These are phyloP conservation scores for Motacilla alba DNA, from an alignment of 2,113 vertebrate genomes.

Conservation along the genomic window DNA sequence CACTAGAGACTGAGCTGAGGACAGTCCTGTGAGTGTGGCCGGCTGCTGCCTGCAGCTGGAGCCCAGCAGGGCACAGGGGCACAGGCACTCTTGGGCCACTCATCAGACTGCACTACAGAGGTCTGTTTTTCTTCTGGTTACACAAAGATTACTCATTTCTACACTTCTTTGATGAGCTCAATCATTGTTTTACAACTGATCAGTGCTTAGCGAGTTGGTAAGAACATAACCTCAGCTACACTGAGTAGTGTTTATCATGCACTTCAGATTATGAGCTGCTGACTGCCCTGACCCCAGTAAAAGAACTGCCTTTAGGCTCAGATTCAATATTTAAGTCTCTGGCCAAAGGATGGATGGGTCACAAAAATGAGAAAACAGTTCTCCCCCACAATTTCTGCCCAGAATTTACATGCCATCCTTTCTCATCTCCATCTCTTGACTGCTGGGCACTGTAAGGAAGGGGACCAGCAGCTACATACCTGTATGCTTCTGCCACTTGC, in stretches of 20 bases:
- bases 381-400: rapidly evolving
- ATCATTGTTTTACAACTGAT: not conserved
- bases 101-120: not conserved
- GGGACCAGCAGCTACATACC: not conserved
- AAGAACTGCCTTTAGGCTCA: not conserved
- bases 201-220: not conserved
- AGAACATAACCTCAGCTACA: not conserved
- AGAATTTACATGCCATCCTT: not conserved
- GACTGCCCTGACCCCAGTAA: not conserved
- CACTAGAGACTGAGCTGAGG: not conserved
- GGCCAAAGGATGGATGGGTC: not conserved
- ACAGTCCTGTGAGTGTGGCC: rapidly evolving
- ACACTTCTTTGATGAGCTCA: not conserved
- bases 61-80: not conserved
- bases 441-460: not conserved
- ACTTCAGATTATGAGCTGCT: not conserved
- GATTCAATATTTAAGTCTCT: not conserved
- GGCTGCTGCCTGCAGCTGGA: not conserved
- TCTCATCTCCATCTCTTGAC: not conserved
- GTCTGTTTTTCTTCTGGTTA: not conserved
- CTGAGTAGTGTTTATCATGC: not conserved
- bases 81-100: not conserved
- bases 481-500: not conserved
- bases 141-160: rapidly evolving
- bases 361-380: not conserved